These are phyloP conservation scores for Danaus melanippus DNA, from an alignment of 1,140 invertebrate genomes.

Conservation along the genomic window DNA sequence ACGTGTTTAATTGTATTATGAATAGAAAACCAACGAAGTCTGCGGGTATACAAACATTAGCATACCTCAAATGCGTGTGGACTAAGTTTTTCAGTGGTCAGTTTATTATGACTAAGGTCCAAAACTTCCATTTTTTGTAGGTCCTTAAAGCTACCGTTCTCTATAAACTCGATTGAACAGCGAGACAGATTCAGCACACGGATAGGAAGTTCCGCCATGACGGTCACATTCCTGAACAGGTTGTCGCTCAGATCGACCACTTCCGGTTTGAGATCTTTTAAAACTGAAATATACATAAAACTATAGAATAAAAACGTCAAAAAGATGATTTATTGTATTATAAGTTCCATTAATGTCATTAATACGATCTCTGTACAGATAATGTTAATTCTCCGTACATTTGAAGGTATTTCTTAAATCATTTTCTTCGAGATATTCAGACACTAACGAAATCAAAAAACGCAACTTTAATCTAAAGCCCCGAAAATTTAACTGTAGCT, in stretches of 20 bases:
- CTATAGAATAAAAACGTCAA: no score
- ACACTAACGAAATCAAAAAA: no score
- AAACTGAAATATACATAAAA: constrained; percentile 28
- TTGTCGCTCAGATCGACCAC: constrained; percentile 68
- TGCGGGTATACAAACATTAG: no score
- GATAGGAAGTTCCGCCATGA: constrained; percentile 45
- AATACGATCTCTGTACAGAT: no score
- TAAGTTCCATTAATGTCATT: no score
- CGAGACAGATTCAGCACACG: constrained; percentile 57
- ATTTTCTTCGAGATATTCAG: no score
- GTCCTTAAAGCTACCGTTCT: constrained; percentile 74
- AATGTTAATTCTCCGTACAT: no score
- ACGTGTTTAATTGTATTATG: background rate
- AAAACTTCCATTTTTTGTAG: constrained; percentile 75
- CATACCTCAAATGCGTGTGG: constrained; percentile 79
- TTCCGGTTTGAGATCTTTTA: constrained; percentile 58
- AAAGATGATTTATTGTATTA: no score
- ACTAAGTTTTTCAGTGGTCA: constrained; percentile 72
- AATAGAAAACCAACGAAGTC: background rate
- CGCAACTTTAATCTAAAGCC: no score
- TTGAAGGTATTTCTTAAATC: no score
- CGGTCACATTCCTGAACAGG: constrained; percentile 47
- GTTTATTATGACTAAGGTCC: constrained; percentile 79
- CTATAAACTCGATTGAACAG: constrained; percentile 75
- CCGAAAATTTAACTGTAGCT: no score